Percentiles rank a stretch among this genome's conserved stretches.
Conservation (phyloP, 2,888 invertebrate species). For the Volucella bombylans region DNA sequence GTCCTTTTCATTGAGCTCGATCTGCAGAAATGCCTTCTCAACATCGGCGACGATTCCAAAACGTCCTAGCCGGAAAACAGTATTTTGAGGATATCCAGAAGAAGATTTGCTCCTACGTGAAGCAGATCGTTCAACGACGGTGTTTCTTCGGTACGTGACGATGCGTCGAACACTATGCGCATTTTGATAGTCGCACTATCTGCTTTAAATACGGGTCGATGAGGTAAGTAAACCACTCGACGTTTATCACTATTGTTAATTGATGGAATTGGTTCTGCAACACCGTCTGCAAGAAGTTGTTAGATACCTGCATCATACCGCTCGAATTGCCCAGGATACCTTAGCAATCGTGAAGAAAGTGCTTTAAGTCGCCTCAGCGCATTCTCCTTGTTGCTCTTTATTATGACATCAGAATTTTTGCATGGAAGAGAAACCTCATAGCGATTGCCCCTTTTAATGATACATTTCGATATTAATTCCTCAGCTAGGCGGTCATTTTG, state of each 20-base stretch:
- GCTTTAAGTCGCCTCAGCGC: slow-evolving; percentile 11
- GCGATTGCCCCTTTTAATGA: slow-evolving; percentile 36
- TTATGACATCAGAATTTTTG: slow-evolving; percentile 16
- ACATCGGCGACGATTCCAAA: no score
- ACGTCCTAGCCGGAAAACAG: no score
- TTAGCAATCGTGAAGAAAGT: slow-evolving; percentile 20
- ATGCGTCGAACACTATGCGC: slow-evolving; percentile 42
- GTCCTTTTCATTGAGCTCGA: no score
- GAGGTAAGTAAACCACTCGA: slow-evolving; percentile 30
- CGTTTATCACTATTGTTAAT: not conserved
- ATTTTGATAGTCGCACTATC: slow-evolving; percentile 33
- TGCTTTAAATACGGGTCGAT: slow-evolving; percentile 18
- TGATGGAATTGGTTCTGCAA: slow-evolving; percentile 18
- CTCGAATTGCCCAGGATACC: slow-evolving; percentile 25
- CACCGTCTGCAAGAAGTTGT: slow-evolving; percentile 25
- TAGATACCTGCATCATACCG: slow-evolving; percentile 37
- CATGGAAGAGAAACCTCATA: slow-evolving; percentile 42
- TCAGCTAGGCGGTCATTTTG: slow-evolving; percentile 25
- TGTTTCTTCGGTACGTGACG: no score
- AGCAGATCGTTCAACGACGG: not conserved
- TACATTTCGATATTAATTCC: slow-evolving; percentile 31
- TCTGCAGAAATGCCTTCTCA: no score
- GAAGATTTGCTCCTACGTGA: not conserved
- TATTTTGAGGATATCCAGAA: no score
- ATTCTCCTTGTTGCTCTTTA: slow-evolving; percentile 19